Conservation (phyloP, 2,888 invertebrate genomes). For the Acrobasis repandana region DNA sequence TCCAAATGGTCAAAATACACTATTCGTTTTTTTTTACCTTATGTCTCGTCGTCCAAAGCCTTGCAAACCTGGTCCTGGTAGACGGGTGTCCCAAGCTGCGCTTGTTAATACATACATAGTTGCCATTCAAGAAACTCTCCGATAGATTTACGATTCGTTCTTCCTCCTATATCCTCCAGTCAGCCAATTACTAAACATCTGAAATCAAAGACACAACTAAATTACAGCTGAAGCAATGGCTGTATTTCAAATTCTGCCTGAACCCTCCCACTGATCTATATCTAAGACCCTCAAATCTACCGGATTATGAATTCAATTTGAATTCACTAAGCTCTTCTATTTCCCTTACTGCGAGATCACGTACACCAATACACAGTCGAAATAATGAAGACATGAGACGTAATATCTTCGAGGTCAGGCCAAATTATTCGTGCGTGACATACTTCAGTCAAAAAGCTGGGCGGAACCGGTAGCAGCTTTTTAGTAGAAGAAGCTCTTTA, state of each 20-base stretch:
- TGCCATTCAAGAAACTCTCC: too few species aligned
- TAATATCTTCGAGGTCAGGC: constrained; percentile 22
- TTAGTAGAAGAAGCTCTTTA: background rate
- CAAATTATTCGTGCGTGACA: constrained; percentile 35
- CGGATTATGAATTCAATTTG: constrained; percentile 12
- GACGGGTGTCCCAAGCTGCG: too few species aligned
- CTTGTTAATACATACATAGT: too few species aligned
- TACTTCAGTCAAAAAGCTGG: constrained; percentile 30
- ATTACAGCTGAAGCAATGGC: background rate
- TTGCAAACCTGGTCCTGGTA: too few species aligned
- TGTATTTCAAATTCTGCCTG: background rate
- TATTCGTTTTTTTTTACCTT: too few species aligned
- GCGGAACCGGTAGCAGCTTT: constrained; percentile 3
- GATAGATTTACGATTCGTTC: too few species aligned
- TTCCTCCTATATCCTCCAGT: too few species aligned
- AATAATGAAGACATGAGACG: constrained; percentile 3
- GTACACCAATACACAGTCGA: constrained; percentile 1
- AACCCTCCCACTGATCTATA: background rate
- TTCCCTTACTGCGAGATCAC: background rate
- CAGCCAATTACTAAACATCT: too few species aligned
- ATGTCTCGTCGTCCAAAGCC: too few species aligned
- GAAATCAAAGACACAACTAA: background rate
- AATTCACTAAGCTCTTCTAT: constrained; percentile 5
- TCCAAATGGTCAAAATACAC: too few species aligned
- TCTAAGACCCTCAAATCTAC: background rate